Conservation (phyloP, 2,888 invertebrate genomes). For the Catocala fraxini region DNA sequence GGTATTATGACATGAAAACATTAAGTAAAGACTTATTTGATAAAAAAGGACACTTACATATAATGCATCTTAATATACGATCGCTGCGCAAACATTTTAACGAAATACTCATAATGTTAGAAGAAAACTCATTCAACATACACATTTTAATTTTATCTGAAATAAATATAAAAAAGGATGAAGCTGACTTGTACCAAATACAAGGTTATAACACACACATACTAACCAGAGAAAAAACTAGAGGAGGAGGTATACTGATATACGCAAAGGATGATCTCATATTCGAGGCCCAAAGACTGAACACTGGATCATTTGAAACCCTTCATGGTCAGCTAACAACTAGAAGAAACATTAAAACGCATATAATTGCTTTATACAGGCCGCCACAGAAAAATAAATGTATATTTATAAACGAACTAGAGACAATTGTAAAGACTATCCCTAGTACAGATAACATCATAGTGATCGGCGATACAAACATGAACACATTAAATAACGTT, state of each 20-base stretch:
- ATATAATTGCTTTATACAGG: constrained; percentile 20
- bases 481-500: no score
- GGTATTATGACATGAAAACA: constrained; percentile 3
- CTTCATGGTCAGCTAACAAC: constrained; percentile 4
- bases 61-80: not conserved
- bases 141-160: not conserved
- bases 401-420: constrained; percentile 11
- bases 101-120: not conserved
- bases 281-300: constrained; percentile 5
- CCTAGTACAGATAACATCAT: constrained; percentile 13
- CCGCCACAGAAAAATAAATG: constrained; percentile 19
- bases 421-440: constrained; percentile 4
- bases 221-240: constrained; percentile 1
- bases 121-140: not conserved
- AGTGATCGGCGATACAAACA: constrained; percentile 18
- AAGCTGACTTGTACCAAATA: constrained; percentile 8
- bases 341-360: constrained; percentile 5
- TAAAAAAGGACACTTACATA: not conserved
- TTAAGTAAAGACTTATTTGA: not conserved
- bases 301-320: constrained; percentile 2
- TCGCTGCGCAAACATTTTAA: constrained; percentile 3
- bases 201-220: constrained; percentile 1
- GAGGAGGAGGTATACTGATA: constrained; percentile 11
- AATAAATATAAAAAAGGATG: constrained; percentile 5
- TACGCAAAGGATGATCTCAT: not conserved